Base-by-base conservation (phyloP, 2,113 vertebrate genomes). In the Tretioscincus oriximinensis region DNA sequence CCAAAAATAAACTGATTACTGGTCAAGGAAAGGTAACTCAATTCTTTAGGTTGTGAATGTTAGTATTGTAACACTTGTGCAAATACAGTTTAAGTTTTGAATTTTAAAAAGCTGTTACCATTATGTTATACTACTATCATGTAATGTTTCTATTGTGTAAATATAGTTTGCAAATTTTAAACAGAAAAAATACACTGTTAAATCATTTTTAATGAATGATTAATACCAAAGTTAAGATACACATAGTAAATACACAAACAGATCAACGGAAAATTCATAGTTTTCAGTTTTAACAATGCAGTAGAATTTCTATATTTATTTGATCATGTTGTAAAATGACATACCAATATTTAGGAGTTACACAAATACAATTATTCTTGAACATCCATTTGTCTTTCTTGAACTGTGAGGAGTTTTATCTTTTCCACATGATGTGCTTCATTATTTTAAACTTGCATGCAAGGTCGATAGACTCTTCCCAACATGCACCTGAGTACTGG, bases 401-500 rank as follows among this genome's bases (percentile, higher is more conserved):
- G 58, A 60, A 81, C 29, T 84, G 3, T 68, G 85, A 91, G 41
- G 77, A 68, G 35, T 69, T 89, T 80, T 67, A 24, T 85, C 82
- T 92, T 82, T 85, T 86, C 92, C 84, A 35, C 47, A 77, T 80
- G 72, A n/a, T 71, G 24, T 78, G 72, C 1, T 77, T 31, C 67
- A 49, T 63, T n/a, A 67, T 89, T 72, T 96, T 94, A 97, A 78
- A 88, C 85, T 90, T 97, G 94, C 98, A 97, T 99, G 90, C 98
- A 99, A 71, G 98, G 98, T 88, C 97, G 94, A 85, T 99, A 99
- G 72, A 98, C 97, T 97, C 97, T 94, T 92, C 98, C 98, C 81
- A 99, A 95, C 98, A 99, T 99, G 81, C 98, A 99, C 58, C 97
- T 96, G 89, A 99, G 96, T 89, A 97, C 98, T 99, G 74, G 2